Evolutionary conservation across 2,797 vertebrate species (phyloP).

Genomic region (Balearica regulorum): DNA sequence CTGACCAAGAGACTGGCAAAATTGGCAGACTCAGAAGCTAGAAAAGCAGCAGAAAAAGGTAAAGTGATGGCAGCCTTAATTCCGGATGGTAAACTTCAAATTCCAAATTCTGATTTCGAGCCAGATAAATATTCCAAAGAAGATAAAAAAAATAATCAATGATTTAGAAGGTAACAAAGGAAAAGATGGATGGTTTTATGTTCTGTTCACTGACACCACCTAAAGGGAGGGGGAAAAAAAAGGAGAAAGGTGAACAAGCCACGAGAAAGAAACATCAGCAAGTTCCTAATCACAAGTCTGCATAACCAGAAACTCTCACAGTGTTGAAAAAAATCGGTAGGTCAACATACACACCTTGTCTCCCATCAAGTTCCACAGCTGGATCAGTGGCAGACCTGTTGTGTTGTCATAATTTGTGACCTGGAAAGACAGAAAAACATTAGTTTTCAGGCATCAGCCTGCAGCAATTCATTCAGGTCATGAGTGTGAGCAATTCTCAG

Average conservation of each 20-base stretch:
- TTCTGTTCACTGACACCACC: constrained; percentile 90
- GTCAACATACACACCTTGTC: constrained; percentile 81
- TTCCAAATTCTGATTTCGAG: too few relatives aligned
- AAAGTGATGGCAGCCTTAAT: too few relatives aligned
- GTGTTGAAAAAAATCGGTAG: accelerated
- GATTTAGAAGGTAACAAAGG: too few relatives aligned
- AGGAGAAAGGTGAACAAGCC: background rate
- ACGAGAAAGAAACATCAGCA: background rate
- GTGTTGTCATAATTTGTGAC: constrained; percentile 92
- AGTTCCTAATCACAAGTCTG: background rate
- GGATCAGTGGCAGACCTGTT: constrained; percentile 90
- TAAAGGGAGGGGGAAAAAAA: constrained; percentile 52
- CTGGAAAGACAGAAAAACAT: constrained; percentile 63
- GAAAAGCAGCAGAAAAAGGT: too few relatives aligned
- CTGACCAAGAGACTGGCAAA: too few relatives aligned
- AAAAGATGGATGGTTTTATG: too few relatives aligned
- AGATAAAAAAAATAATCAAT: too few relatives aligned
- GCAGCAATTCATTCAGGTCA: background rate
- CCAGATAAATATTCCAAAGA: too few relatives aligned
- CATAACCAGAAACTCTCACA: too few relatives aligned
- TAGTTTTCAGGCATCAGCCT: accelerated
- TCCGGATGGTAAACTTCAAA: too few relatives aligned
- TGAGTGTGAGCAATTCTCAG: too few relatives aligned
- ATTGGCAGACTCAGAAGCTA: too few relatives aligned
- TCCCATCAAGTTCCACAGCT: constrained; percentile 93